Evolutionary conservation across 2,888 invertebrate genomes (phyloP).

Genomic region (Blomia tropicalis): DNA sequence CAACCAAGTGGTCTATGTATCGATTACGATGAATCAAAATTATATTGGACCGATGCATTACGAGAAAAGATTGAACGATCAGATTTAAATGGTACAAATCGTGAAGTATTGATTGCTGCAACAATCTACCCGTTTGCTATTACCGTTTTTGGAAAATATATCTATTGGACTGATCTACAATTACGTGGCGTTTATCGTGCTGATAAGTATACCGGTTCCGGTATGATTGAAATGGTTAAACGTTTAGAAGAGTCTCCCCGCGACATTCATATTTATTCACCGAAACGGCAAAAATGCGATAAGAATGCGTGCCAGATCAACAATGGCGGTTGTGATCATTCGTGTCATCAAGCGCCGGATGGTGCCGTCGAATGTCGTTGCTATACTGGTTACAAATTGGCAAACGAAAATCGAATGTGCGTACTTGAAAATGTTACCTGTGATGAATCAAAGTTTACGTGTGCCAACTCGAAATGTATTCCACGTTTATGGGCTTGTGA

Average conservation of each 20-base stretch:
- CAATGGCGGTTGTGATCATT: slow-evolving; percentile 81
- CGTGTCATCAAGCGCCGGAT: slow-evolving; percentile 74
- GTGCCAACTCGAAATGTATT: slow-evolving; percentile 75
- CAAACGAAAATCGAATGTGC: slow-evolving; percentile 86
- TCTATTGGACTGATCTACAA: slow-evolving; percentile 92
- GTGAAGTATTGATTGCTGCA: slow-evolving; percentile 63
- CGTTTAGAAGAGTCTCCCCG: slow-evolving; percentile 79
- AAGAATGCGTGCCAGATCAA: slow-evolving; percentile 68
- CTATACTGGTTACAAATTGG: slow-evolving; percentile 64
- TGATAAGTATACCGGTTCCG: slow-evolving; percentile 88
- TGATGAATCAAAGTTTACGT: slow-evolving; percentile 72
- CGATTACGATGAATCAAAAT: slow-evolving; percentile 63
- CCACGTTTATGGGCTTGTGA: slow-evolving; percentile 89
- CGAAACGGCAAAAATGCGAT: slow-evolving; percentile 55
- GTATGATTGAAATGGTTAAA: slow-evolving; percentile 82
- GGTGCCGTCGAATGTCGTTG: slow-evolving; percentile 72
- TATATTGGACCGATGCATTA: slow-evolving; percentile 93
- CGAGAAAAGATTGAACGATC: slow-evolving; percentile 82
- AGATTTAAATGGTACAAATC: slow-evolving; percentile 64
- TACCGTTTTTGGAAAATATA: slow-evolving; percentile 70
- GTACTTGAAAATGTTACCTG: slow-evolving; percentile 61
- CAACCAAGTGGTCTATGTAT: slow-evolving; percentile 90
- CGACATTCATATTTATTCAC: slow-evolving; percentile 73
- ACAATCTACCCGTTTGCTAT: slow-evolving; percentile 91
- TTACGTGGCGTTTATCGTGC: slow-evolving; percentile 84